phyloP scores from a whole-genome alignment of 2,797 vertebrate genomes.

The Scolopax rusticola region DNA sequence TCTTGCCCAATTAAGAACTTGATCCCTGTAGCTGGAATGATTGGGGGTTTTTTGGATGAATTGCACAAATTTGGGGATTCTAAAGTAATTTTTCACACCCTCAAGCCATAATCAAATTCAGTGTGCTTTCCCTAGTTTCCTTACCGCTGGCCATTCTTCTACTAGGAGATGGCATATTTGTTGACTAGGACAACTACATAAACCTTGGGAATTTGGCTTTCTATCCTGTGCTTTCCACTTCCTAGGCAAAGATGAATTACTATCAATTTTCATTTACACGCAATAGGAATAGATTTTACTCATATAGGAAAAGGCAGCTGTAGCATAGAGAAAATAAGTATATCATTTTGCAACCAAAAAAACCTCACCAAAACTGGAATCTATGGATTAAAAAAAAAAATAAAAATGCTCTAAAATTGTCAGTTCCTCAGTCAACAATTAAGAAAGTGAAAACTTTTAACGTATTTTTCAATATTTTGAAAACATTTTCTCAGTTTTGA shows the following conservation, averaged over 20 bases:
- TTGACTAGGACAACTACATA: not conserved
- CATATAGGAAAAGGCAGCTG: accelerated
- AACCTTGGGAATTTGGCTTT: not conserved
- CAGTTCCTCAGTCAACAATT: not conserved
- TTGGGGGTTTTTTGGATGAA: not conserved
- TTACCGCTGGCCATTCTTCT: not conserved
- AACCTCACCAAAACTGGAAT: not conserved
- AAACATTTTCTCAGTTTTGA: not conserved
- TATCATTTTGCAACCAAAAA: not conserved
- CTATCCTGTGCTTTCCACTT: not conserved
- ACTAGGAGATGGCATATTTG: not conserved
- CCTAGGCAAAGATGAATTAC: not conserved
- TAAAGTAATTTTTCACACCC: not conserved
- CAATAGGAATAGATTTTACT: not conserved
- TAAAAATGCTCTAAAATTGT: not conserved
- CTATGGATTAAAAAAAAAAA: not conserved
- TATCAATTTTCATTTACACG: not conserved
- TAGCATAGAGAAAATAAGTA: not conserved
- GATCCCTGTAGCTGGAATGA: not conserved
- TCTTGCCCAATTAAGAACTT: slow-evolving; percentile 2
- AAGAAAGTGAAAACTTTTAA: not conserved
- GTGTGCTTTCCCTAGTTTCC: not conserved
- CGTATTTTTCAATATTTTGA: not conserved
- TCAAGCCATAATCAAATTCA: not conserved
- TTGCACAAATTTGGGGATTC: not conserved